Conservation (phyloP, 1,140 invertebrate species). For the Macrobrachium rosenbergii region DNA sequence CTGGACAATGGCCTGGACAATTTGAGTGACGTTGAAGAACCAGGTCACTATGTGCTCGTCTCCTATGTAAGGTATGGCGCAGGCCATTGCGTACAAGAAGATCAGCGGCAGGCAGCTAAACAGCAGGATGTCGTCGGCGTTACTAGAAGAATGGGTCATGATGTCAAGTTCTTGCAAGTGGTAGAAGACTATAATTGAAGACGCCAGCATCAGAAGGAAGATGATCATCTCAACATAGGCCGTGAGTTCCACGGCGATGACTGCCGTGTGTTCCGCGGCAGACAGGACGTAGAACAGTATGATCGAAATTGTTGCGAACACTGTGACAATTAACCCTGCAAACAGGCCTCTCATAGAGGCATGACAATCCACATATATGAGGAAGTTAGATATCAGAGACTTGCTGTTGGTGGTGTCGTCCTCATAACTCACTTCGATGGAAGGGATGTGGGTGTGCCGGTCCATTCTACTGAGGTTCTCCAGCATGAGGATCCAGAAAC, state of each 20-base stretch:
- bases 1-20: slow-evolving; percentile 79
- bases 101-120: slow-evolving; percentile 82
- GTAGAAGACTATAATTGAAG: slow-evolving; percentile 72
- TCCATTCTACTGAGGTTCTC: slow-evolving; percentile 78
- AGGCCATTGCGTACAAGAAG: slow-evolving; percentile 79
- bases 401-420: slow-evolving; percentile 61
- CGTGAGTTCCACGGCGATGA: slow-evolving; percentile 69
- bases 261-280: slow-evolving; percentile 71
- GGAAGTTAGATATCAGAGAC: slow-evolving; percentile 64
- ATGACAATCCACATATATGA: slow-evolving; percentile 77
- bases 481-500: slow-evolving; percentile 81
- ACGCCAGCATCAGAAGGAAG: slow-evolving; percentile 74
- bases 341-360: slow-evolving; percentile 81
- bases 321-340: slow-evolving; percentile 77
- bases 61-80: slow-evolving; percentile 76
- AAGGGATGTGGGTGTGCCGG: slow-evolving; percentile 66
- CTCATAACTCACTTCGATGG: slow-evolving; percentile 64
- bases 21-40: slow-evolving; percentile 74
- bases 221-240: slow-evolving; percentile 71
- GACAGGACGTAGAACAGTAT: slow-evolving; percentile 80
- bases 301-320: slow-evolving; percentile 77
- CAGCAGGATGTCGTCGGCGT: slow-evolving; percentile 80
- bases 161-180: slow-evolving; percentile 70
- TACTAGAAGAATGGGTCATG: slow-evolving; percentile 77
- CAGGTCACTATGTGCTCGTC: slow-evolving; percentile 71